Evolutionary conservation across 2,888 invertebrate genomes (phyloP).

Genomic region (Punctoribates punctum): DNA sequence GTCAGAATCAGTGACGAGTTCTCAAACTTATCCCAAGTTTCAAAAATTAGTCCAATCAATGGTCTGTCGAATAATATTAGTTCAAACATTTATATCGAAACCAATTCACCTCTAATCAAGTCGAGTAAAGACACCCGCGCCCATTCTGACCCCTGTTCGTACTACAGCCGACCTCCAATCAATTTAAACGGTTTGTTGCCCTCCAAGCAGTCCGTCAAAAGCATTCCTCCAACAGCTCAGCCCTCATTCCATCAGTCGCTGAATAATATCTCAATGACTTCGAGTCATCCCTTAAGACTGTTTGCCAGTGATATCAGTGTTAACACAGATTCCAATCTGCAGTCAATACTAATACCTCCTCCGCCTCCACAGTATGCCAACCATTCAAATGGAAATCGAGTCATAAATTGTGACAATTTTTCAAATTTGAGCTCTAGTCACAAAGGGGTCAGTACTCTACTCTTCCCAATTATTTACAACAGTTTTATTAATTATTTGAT

Average conservation of each 20-base stretch:
- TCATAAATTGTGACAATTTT: not conserved
- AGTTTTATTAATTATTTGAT: not conserved
- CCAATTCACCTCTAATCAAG: not conserved
- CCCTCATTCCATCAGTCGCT: conserved; percentile 21
- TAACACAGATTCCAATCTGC: not conserved
- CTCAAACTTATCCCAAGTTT: not conserved
- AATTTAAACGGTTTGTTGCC: not conserved
- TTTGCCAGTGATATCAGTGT: conserved; percentile 24
- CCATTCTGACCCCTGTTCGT: not conserved
- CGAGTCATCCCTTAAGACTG: conserved; percentile 9
- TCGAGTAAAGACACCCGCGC: not conserved
- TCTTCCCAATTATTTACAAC: not conserved
- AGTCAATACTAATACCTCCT: conserved; percentile 21
- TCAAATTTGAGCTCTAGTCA: not conserved
- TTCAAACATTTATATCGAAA: not conserved
- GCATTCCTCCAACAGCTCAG: not conserved
- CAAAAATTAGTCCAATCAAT: not conserved
- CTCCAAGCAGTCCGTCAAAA: not conserved
- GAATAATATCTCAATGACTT: conserved; percentile 19
- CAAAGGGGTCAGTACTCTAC: not conserved
- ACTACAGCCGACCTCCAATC: not conserved
- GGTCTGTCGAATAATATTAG: not conserved
- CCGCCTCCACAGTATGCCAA: conserved; percentile 9
- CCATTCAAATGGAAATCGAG: not conserved
- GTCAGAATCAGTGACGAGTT: not conserved